phyloP scores from a whole-genome alignment of 2,888 invertebrate genomes.

The Malacosoma neustria region DNA sequence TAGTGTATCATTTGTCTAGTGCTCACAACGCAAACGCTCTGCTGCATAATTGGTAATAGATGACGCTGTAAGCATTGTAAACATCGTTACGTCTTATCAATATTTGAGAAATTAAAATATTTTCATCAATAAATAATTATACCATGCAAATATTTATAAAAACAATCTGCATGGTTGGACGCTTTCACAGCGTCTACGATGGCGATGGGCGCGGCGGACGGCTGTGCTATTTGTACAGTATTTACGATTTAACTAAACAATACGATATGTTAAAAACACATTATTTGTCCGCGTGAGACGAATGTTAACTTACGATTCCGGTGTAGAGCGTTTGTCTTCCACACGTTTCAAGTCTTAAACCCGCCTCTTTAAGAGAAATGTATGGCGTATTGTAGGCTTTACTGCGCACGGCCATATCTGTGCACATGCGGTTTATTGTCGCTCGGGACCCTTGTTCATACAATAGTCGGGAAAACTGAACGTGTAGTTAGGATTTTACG shows the following conservation, averaged over 20 bases:
- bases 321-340: conserved; percentile 59
- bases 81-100: no score
- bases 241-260: conserved; percentile 75
- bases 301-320: conserved; percentile 67
- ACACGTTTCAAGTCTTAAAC: conserved; percentile 59
- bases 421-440: conserved; percentile 19
- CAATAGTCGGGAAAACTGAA: conserved; percentile 38
- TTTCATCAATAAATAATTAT: background rate
- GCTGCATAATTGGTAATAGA: no score
- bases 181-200: conserved; percentile 45
- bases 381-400: conserved; percentile 62
- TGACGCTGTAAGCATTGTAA: no score
- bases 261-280: conserved; percentile 74
- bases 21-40: no score
- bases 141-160: background rate
- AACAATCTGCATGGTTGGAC: conserved; percentile 1
- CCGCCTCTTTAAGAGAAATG: conserved; percentile 53
- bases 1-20: no score
- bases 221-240: conserved; percentile 59
- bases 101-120: no score
- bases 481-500: conserved; percentile 44
- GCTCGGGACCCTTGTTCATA: conserved; percentile 16
- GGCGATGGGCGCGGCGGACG: conserved; percentile 22
- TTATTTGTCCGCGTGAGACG: conserved; percentile 72
- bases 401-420: conserved; percentile 52